Conservation (phyloP, 1,140 invertebrate genomes). For the Polypedilum pembai region DNA sequence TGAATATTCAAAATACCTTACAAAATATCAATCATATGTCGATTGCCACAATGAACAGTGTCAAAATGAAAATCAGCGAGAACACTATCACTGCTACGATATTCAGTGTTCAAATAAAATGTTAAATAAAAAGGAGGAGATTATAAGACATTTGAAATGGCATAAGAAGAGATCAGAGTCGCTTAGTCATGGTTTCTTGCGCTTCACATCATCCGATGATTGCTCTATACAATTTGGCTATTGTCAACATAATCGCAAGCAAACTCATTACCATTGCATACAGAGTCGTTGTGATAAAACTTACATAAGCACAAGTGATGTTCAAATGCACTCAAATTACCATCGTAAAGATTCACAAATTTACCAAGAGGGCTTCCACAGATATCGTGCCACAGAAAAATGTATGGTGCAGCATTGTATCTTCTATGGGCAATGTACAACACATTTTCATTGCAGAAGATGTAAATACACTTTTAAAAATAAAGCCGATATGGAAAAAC, state of each 20-base stretch:
- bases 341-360: conserved; percentile 96
- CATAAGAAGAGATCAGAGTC: conserved; percentile 98
- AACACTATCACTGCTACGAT: conserved; percentile 95
- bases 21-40: conserved; percentile 36
- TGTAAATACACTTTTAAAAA: conserved; percentile 98
- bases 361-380: conserved; percentile 75
- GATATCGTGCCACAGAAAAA: conserved; percentile 42
- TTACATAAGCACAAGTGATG: conserved; percentile 97
- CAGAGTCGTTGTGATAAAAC: conserved; percentile 94
- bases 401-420: conserved; percentile 60
- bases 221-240: conserved; percentile 63
- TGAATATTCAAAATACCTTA: conserved; percentile 28
- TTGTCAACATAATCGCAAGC: conserved; percentile 91
- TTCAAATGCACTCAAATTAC: conserved; percentile 99
- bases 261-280: conserved; percentile 97
- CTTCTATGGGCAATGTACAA: conserved; percentile 91
- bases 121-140: conserved; percentile 96
- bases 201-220: conserved; percentile 82
- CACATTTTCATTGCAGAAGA: conserved; percentile 93
- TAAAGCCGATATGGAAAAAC: conserved; percentile 99
- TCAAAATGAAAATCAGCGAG: conserved; percentile 48
- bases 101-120: conserved; percentile 70
- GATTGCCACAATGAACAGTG: conserved; percentile 41
- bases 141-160: conserved; percentile 95
- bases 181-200: conserved; percentile 91